Evolutionary conservation across 2,113 vertebrate species (phyloP).

Genomic region (Dromaius novaehollandiae): DNA sequence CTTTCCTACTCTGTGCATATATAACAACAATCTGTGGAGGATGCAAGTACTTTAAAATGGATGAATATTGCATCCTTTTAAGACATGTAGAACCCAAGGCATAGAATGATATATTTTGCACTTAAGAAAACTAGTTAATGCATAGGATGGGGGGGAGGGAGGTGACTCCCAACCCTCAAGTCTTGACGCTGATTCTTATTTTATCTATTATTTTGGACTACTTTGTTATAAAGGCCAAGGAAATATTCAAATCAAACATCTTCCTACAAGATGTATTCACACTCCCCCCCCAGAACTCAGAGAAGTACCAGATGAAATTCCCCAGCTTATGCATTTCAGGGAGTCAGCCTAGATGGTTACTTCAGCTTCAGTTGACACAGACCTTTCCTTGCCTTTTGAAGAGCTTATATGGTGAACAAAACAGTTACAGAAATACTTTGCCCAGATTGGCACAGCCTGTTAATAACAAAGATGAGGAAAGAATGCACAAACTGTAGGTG

Average conservation of each 20-base stretch:
- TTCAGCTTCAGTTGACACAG: background rate
- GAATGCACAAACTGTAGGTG: background rate
- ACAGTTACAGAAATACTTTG: background rate
- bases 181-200: background rate
- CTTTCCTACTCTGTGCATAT: background rate
- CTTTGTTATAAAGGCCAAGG: background rate
- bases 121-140: background rate
- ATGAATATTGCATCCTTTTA: background rate
- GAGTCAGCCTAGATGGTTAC: background rate
- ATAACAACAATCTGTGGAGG: background rate
- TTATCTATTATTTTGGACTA: background rate
- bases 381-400: background rate
- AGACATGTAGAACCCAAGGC: background rate
- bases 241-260: background rate
- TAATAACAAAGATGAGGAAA: background rate
- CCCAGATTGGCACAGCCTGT: background rate
- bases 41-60: background rate
- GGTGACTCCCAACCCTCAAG: background rate
- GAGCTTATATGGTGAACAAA: background rate
- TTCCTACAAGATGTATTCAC: background rate
- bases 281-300: background rate
- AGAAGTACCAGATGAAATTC: background rate
- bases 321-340: rapidly evolving
- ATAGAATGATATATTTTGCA: background rate
- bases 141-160: background rate